These are phyloP conservation scores for Sparidentex hasta DNA, from an alignment of 2,797 vertebrate genomes.

Conservation along the genomic window DNA sequence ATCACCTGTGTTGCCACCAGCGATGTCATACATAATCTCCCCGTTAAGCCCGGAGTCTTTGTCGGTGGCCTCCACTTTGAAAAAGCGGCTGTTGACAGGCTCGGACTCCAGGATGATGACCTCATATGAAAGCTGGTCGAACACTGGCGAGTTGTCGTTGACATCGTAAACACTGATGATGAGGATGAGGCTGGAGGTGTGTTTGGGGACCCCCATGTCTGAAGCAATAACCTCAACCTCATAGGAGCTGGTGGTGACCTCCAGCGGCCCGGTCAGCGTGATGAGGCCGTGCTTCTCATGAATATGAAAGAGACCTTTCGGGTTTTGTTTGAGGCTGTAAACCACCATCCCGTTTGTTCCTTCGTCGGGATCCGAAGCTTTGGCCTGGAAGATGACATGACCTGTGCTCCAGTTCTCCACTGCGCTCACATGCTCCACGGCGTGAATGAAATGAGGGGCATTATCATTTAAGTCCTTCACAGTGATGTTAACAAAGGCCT, in stretches of 20 bases:
- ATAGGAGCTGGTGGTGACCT: slow-evolving; percentile 93
- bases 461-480: slow-evolving; percentile 99
- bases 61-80: slow-evolving; percentile 94
- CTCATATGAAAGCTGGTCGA: slow-evolving; percentile 97
- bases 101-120: slow-evolving; percentile 94
- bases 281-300: slow-evolving; percentile 91
- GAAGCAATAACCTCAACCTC: slow-evolving; percentile 93
- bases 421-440: slow-evolving; percentile 92
- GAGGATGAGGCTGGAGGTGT: slow-evolving; percentile 90
- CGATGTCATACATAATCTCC: slow-evolving; percentile 93
- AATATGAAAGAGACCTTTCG: slow-evolving; percentile 91
- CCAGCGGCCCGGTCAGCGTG: slow-evolving; percentile 90
- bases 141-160: slow-evolving; percentile 95
- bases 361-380: slow-evolving; percentile 94
- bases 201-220: slow-evolving; percentile 93
- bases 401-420: slow-evolving; percentile 98
- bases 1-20: slow-evolving; percentile 91
- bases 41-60: slow-evolving; percentile 96
- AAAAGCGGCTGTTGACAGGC: slow-evolving; percentile 97
- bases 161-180: slow-evolving; percentile 96
- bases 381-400: slow-evolving; percentile 95
- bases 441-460: slow-evolving; percentile 91
- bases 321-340: slow-evolving; percentile 95
- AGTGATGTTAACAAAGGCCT: slow-evolving; percentile 93
- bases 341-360: slow-evolving; percentile 91